A percentile compares a stretch with the other conserved stretches of the same genome.
phyloP scores from a whole-genome alignment of 1,140 invertebrate genomes.

The Drosophila tropicalis region DNA sequence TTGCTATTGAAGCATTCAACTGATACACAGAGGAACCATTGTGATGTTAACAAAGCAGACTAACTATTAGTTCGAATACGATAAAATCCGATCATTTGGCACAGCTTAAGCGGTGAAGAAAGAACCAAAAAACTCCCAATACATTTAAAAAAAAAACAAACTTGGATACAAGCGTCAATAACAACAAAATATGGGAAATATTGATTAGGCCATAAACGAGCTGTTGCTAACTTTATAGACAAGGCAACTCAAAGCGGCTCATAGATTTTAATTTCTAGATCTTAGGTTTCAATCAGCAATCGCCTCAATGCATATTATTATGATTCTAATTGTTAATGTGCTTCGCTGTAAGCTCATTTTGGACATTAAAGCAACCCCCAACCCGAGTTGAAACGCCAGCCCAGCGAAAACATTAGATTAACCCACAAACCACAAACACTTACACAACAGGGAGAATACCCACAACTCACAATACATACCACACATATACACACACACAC shows the following conservation, averaged over 20 bases:
- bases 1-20: slow-evolving; percentile 82
- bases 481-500: background rate
- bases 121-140: too few relatives aligned
- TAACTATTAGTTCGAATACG: slow-evolving; percentile 67
- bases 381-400: slow-evolving; percentile 11
- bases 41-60: slow-evolving; percentile 72
- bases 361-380: slow-evolving; percentile 31
- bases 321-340: slow-evolving; percentile 42
- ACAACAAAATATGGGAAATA: slow-evolving; percentile 37
- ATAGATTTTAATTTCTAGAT: slow-evolving; percentile 34
- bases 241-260: slow-evolving; percentile 13
- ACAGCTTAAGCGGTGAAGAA: slow-evolving; percentile 51
- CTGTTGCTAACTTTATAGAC: background rate
- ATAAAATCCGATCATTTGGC: slow-evolving; percentile 13
- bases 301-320: slow-evolving; percentile 46
- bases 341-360: slow-evolving; percentile 49
- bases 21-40: slow-evolving; percentile 49
- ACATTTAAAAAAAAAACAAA: too few relatives aligned
- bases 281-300: slow-evolving; percentile 46
- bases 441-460: slow-evolving; percentile 29
- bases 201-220: slow-evolving; percentile 51
- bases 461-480: slow-evolving; percentile 7
- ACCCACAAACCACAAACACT: slow-evolving; percentile 35
- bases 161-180: slow-evolving; percentile 32
- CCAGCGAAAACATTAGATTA: slow-evolving; percentile 23